These are phyloP conservation scores for Andrena haemorrhoa DNA, from an alignment of 2,888 invertebrate species.

Conservation along the genomic window DNA sequence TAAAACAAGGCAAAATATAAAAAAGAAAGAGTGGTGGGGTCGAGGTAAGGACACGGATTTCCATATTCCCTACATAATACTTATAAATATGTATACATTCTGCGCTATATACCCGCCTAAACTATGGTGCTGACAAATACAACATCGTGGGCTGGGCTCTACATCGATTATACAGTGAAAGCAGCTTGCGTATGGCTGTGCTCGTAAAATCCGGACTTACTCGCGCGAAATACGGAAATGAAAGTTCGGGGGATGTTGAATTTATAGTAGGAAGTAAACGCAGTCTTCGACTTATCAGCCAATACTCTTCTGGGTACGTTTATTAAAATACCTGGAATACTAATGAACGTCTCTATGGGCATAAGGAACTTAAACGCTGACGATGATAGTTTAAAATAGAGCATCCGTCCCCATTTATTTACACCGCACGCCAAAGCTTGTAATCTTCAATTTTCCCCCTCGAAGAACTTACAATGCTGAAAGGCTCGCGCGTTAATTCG, in stretches of 20 bases:
- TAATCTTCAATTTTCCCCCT: neutral
- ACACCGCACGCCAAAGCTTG: no score
- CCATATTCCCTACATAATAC: slow-evolving; percentile 12
- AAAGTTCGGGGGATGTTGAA: slow-evolving; percentile 37
- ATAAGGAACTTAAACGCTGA: no score
- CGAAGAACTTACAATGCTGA: slow-evolving; percentile 31
- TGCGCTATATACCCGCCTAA: slow-evolving; percentile 4
- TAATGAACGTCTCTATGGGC: neutral
- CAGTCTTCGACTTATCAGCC: slow-evolving; percentile 29
- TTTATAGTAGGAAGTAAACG: slow-evolving; percentile 33
- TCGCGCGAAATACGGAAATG: slow-evolving; percentile 40
- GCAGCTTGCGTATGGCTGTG: slow-evolving; percentile 15
- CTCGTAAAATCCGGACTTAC: slow-evolving; percentile 50
- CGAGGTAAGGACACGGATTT: neutral
- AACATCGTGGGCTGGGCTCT: slow-evolving; percentile 5
- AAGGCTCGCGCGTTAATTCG: slow-evolving; percentile 56
- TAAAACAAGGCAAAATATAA: neutral
- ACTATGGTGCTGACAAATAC: slow-evolving; percentile 40
- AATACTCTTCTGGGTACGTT: neutral
- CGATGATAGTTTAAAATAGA: no score
- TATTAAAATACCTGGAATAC: slow-evolving; percentile 3
- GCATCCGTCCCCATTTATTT: no score
- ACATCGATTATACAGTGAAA: slow-evolving; percentile 10
- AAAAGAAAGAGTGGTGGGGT: neutral
- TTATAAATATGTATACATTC: slow-evolving; percentile 43